A percentile compares a stretch with the other conserved stretches of the same genome.
Conservation (phyloP, 2,797 vertebrate genomes). For the Pteropus rufus region DNA sequence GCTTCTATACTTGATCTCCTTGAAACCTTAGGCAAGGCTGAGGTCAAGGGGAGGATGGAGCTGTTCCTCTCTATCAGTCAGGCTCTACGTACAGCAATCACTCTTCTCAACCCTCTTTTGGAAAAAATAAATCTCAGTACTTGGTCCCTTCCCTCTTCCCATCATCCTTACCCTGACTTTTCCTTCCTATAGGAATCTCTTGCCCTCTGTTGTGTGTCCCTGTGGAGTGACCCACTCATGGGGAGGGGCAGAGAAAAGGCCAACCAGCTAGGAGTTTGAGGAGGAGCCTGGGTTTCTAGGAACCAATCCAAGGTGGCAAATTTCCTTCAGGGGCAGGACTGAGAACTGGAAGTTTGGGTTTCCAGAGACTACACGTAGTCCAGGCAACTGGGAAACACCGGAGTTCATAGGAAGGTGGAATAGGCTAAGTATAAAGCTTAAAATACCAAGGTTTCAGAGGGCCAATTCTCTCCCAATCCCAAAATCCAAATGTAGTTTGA, state of each 20-base stretch:
- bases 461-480: background rate
- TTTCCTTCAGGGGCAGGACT: background rate
- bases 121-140: background rate
- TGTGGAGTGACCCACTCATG: background rate
- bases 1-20: background rate
- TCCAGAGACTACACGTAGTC: conserved; percentile 1
- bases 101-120: background rate
- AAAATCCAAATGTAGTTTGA: background rate
- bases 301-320: conserved; percentile 25
- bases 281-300: background rate
- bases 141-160: background rate
- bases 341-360: background rate
- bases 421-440: background rate
- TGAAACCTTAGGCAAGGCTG: background rate
- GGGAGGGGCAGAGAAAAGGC: background rate
- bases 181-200: background rate
- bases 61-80: background rate
- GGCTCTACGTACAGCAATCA: background rate
- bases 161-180: background rate
- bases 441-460: background rate
- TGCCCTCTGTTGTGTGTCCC: background rate
- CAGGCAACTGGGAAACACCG: conserved; percentile 47
- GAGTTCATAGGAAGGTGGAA: background rate
- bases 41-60: background rate
- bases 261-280: background rate